Percentiles rank a stretch among this genome's conserved stretches.
These are phyloP conservation scores for Girardia tigrina DNA, from an alignment of 2,888 invertebrate species.

Conservation along the genomic window DNA sequence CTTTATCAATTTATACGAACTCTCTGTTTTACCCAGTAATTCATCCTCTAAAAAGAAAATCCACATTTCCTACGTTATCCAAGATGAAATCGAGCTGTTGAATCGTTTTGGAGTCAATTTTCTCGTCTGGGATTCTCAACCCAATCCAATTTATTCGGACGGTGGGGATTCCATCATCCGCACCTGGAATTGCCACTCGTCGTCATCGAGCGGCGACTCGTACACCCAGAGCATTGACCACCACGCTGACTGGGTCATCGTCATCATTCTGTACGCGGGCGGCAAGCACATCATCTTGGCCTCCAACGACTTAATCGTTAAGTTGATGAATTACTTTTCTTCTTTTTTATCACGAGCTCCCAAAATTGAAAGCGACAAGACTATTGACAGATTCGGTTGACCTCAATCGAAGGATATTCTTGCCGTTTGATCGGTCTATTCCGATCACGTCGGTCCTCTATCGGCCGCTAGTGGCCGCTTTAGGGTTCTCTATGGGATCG, in stretches of 20 bases:
- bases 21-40: background rate
- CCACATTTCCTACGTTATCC: conserved; percentile 89
- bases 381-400: too few species aligned
- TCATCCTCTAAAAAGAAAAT: conserved; percentile 29
- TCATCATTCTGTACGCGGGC: conserved; percentile 87
- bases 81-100: conserved; percentile 79
- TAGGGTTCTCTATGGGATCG: too few species aligned
- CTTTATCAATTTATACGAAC: background rate
- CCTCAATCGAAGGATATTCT: too few species aligned
- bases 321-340: too few species aligned
- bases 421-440: too few species aligned
- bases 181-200: conserved; percentile 56
- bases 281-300: conserved; percentile 95
- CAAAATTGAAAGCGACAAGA: too few species aligned
- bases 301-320: conserved; percentile 94
- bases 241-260: conserved; percentile 99
- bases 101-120: conserved; percentile 92
- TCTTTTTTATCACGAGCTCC: too few species aligned
- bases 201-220: conserved; percentile 58
- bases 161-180: conserved; percentile 91
- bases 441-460: too few species aligned
- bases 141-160: conserved; percentile 79
- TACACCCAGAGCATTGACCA: conserved; percentile 95
- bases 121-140: conserved; percentile 72
- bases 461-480: too few species aligned